Base-by-base conservation (phyloP, 1,140 invertebrate species). In the Nasonia vitripennis region DNA sequence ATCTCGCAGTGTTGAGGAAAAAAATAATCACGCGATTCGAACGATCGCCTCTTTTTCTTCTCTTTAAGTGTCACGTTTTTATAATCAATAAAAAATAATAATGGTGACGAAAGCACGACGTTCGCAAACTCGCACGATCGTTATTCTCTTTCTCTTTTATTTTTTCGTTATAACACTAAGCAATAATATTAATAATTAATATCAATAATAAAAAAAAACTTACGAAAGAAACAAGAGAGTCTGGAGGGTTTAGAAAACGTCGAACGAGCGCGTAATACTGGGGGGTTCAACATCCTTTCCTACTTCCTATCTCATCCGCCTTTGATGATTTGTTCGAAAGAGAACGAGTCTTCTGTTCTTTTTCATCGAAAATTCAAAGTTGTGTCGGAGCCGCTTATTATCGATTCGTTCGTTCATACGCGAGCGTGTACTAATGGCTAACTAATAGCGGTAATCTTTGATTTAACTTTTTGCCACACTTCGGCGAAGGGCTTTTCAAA, bases 201-300 rank as follows among this genome's bases (percentile, higher is more conserved):
- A 80, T 80, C 68, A 80, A 80, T 83, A 88, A 88, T 70, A 70
- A 41, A 74, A 45, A 45, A 45, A 75, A 68, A 77, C 34, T 48
- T 83, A 87, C 78, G 78, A 84, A 84, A 86, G 81, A 81, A 85
- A 85, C 73, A 81, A 82, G 81, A 78, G 78, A 27, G 67, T 34
- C 14, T 34, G 34, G 20, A 78, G 71, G 81, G 67, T 86, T 78
- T 45, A 81, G 41, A 78, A 82, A 86, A 81, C 71, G 79, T 85
- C 79, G 55, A 85, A 86, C 71, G 80, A 78, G 62, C 84, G 74
- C 80, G 73, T 86, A 86, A 86, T 86, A 86, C 84, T 86, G 84
- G 68, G 79, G 83, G 81, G 23, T 81, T 77, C 37, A 68, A 77
- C 84, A 75, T 81, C 23, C 51, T 81, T 85, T 51, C 62, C 79